Conservation (phyloP, 2,797 vertebrate genomes). For the Myiotriccus ornatus region DNA sequence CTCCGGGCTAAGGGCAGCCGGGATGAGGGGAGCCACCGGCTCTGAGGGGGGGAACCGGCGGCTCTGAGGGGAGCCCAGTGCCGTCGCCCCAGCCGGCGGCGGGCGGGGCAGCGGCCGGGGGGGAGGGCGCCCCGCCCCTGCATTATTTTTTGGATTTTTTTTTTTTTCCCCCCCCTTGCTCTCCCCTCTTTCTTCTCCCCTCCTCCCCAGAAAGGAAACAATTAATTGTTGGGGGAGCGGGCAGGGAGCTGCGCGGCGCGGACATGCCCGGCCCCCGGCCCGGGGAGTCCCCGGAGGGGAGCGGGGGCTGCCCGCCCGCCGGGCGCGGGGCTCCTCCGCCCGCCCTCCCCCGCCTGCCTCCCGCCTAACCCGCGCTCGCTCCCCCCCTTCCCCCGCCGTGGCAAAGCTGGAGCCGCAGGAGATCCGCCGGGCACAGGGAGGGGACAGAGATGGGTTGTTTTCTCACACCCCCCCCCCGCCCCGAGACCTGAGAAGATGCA, state of each 20-base stretch:
- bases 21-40: background rate
- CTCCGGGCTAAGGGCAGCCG: background rate
- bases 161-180: background rate
- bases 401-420: slow-evolving; percentile 63
- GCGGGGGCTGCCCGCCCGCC: slow-evolving; percentile 28
- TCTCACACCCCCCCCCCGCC: background rate
- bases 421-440: slow-evolving; percentile 67
- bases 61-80: background rate
- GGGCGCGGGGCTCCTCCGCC: background rate
- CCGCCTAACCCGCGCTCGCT: background rate
- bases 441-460: slow-evolving; percentile 20
- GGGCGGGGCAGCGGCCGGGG: background rate
- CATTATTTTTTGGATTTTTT: background rate
- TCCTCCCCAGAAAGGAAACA: no score
- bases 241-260: background rate
- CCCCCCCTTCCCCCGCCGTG: slow-evolving; percentile 55
- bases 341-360: background rate
- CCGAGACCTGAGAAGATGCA: slow-evolving; percentile 62
- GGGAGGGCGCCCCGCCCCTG: background rate
- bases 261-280: background rate
- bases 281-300: slow-evolving; percentile 12
- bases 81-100: background rate
- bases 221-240: background rate
- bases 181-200: background rate
- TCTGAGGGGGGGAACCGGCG: background rate